phyloP scores from a whole-genome alignment of 1,140 invertebrate species.

The Hycleus phaleratus region DNA sequence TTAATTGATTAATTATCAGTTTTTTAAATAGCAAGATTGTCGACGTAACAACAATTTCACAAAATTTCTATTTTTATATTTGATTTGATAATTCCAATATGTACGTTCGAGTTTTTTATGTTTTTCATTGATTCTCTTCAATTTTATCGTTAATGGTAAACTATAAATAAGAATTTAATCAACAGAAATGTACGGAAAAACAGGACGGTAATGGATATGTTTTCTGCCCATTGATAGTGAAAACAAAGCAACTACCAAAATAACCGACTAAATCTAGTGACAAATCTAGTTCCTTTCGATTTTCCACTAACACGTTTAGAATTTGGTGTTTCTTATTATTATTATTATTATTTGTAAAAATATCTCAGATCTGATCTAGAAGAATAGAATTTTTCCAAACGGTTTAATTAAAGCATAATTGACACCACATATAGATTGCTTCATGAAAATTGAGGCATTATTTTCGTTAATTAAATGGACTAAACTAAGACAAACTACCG shows the following conservation, averaged over 20 bases:
- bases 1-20: too few species aligned
- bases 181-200: background rate
- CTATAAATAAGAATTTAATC: background rate
- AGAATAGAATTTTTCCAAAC: too few species aligned
- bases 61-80: constrained; percentile 5
- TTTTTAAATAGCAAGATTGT: constrained; percentile 2
- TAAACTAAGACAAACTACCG: constrained; percentile 22
- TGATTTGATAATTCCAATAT: background rate
- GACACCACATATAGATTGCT: constrained; percentile 11
- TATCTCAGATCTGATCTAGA: too few species aligned
- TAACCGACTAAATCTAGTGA: too few species aligned
- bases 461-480: constrained; percentile 1
- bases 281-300: too few species aligned
- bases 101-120: too few species aligned
- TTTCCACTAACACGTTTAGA: too few species aligned
- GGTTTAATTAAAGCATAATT: constrained; percentile 13
- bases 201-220: constrained; percentile 15
- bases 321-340: too few species aligned
- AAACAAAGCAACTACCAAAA: background rate
- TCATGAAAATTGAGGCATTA: constrained; percentile 5
- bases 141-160: constrained; percentile 2
- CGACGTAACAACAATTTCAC: constrained; percentile 7
- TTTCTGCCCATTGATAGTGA: constrained; percentile 9
- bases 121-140: too few species aligned
- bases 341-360: too few species aligned